These are phyloP conservation scores for Syrphus vitripennis DNA, from an alignment of 2,888 invertebrate species.

Conservation along the genomic window DNA sequence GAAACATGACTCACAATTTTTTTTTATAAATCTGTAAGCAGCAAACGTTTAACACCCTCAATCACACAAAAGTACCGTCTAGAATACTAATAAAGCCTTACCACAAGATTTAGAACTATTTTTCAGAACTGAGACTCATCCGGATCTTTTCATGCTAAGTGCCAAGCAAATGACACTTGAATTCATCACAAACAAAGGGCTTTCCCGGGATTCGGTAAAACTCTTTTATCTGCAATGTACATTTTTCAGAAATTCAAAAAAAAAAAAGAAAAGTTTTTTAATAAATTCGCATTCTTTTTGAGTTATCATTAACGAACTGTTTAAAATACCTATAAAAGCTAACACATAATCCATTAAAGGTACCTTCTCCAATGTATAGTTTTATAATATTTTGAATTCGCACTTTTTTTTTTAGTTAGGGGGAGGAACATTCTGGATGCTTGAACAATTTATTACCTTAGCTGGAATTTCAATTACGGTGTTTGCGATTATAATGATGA, in stretches of 20 bases:
- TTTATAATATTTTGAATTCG: background rate
- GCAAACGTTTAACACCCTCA: conserved; percentile 2
- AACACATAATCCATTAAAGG: background rate
- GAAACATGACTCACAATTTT: too few relatives aligned
- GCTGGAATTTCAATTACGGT: conserved; percentile 33
- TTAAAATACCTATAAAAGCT: background rate
- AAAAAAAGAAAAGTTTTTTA: background rate
- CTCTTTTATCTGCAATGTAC: background rate
- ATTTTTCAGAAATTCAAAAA: background rate
- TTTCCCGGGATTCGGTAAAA: background rate
- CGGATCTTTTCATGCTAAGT: background rate
- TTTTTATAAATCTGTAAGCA: background rate
- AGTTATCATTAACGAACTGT: background rate
- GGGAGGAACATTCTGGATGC: conserved; percentile 37
- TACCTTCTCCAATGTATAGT: background rate
- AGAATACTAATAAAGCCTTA: conserved; percentile 31
- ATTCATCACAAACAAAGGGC: conserved; percentile 33
- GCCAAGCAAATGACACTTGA: background rate
- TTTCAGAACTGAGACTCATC: conserved; percentile 42
- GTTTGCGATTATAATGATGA: conserved; percentile 25
- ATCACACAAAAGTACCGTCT: conserved; percentile 2
- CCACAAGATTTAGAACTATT: conserved; percentile 10
- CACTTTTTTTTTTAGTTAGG: too few relatives aligned
- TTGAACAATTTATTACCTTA: conserved; percentile 24
- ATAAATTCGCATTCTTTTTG: background rate